Conservation (phyloP, 2,113 vertebrate genomes). For the Neolamprologus longior region DNA sequence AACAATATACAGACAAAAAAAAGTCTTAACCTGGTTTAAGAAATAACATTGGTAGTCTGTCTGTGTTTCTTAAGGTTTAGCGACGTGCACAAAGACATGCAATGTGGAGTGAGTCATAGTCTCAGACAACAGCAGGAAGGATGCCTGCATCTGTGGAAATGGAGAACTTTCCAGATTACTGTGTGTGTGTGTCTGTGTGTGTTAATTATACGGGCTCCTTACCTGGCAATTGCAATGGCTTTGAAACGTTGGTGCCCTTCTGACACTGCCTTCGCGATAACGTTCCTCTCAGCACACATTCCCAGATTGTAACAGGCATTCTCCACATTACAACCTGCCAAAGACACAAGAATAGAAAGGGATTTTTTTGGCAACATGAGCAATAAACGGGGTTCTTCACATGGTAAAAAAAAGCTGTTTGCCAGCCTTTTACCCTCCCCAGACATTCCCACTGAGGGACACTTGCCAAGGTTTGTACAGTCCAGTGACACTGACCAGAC, state of each 20-base stretch:
- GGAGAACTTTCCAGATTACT: neutral
- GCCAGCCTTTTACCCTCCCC: neutral
- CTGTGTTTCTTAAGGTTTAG: neutral
- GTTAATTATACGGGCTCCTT: neutral
- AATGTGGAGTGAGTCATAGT: neutral
- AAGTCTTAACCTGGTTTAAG: neutral
- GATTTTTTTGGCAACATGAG: neutral
- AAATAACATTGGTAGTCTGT: neutral
- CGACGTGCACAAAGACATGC: neutral
- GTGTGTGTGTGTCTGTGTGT: neutral
- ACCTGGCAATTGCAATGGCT: constrained; percentile 88
- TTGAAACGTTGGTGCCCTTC: constrained; percentile 80
- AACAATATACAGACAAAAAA: neutral
- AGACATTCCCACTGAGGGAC: neutral
- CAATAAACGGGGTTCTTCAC: neutral
- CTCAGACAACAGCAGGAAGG: neutral
- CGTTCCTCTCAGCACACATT: constrained; percentile 80
- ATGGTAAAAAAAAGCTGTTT: neutral
- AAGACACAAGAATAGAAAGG: neutral
- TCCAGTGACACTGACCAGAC: neutral
- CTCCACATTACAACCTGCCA: constrained; percentile 88
- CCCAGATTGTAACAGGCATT: constrained; percentile 80
- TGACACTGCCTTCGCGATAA: constrained; percentile 84
- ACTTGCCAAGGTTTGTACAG: neutral
- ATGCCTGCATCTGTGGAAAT: neutral